phyloP scores from a whole-genome alignment of 1,140 invertebrate species.

The Danaus melanippus region DNA sequence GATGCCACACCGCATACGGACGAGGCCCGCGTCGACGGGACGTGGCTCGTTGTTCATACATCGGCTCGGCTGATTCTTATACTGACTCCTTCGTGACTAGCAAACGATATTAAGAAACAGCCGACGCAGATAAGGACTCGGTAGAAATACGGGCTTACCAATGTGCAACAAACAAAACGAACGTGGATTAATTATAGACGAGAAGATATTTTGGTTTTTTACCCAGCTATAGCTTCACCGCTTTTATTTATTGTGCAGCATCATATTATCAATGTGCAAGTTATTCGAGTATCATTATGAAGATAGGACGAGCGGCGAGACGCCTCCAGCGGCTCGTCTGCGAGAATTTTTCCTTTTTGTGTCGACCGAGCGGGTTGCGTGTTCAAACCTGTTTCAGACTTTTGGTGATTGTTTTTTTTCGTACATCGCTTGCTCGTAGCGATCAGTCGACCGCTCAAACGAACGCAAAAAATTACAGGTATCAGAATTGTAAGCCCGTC shows the following conservation, averaged over 20 bases:
- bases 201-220: neutral
- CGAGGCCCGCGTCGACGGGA: constrained; percentile 60
- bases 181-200: too few relatives aligned
- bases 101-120: constrained; percentile 23
- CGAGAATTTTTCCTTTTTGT: constrained; percentile 57
- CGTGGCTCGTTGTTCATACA: constrained; percentile 42
- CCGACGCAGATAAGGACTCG: constrained; percentile 29
- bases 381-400: constrained; percentile 54
- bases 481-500: constrained; percentile 37
- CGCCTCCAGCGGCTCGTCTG: constrained; percentile 40
- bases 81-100: constrained; percentile 8
- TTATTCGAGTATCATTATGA: too few relatives aligned
- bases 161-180: neutral
- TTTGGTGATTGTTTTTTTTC: constrained; percentile 65
- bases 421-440: constrained; percentile 32
- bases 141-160: constrained; percentile 32
- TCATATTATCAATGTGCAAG: too few relatives aligned
- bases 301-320: constrained; percentile 20
- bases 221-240: neutral
- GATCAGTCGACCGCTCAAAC: constrained; percentile 28
- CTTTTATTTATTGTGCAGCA: neutral
- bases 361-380: constrained; percentile 46
- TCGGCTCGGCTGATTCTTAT: constrained; percentile 36
- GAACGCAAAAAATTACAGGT: constrained; percentile 47
- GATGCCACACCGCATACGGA: constrained; percentile 64